Conservation (phyloP, 2,797 vertebrate genomes). For the Caiman crocodilus region DNA sequence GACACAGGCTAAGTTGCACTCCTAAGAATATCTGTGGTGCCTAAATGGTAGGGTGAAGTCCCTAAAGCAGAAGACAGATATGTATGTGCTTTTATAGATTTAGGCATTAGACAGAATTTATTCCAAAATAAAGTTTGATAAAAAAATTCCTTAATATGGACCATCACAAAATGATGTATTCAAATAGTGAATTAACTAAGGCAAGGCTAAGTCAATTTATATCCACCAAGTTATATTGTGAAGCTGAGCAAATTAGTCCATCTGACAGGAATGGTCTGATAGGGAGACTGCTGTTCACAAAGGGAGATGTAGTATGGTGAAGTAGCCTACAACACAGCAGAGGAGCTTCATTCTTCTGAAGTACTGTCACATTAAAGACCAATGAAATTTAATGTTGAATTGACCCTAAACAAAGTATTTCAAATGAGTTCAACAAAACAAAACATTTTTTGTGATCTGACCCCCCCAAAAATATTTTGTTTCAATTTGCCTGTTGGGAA, state of each 20-base stretch:
- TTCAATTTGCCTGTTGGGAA: background rate
- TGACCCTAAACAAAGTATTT: background rate
- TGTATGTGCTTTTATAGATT: too few species aligned
- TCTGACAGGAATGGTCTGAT: background rate
- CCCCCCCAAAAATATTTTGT: background rate
- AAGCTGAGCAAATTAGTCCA: background rate
- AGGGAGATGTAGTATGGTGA: background rate
- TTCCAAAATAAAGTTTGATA: background rate
- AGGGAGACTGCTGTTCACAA: background rate
- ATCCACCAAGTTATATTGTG: rapidly evolving
- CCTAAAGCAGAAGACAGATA: too few species aligned
- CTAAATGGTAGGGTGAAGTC: too few species aligned
- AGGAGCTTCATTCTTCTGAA: background rate
- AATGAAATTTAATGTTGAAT: background rate
- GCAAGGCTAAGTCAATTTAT: background rate
- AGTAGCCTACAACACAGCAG: background rate
- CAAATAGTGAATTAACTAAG: slow-evolving; percentile 1
- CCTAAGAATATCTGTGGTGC: too few species aligned
- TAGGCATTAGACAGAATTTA: background rate
- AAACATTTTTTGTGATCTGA: background rate
- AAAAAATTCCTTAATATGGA: background rate
- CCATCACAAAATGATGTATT: background rate
- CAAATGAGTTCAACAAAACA: background rate
- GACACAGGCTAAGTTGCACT: too few species aligned
- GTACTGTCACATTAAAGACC: background rate